phyloP scores from a whole-genome alignment of 2,888 invertebrate genomes.

The Catocala nupta region DNA sequence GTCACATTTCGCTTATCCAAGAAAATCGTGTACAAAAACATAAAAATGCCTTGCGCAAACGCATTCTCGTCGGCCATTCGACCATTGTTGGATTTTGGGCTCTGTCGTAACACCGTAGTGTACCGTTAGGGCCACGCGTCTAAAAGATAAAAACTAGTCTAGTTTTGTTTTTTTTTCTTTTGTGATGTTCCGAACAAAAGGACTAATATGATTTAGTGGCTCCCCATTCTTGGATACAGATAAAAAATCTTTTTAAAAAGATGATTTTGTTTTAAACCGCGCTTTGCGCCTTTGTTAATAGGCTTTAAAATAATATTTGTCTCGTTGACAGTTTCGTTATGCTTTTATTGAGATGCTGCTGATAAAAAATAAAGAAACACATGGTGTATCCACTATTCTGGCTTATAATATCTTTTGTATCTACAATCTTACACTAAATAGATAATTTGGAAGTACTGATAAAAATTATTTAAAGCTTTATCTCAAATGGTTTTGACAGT shows the following conservation, averaged over 20 bases:
- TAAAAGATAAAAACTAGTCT: slow-evolving; percentile 75
- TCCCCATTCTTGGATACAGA: slow-evolving; percentile 60
- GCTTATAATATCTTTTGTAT: slow-evolving; percentile 25
- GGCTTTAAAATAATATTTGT: slow-evolving; percentile 36
- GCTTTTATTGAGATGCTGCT: slow-evolving; percentile 26
- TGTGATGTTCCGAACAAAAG: slow-evolving; percentile 74
- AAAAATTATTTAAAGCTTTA: slow-evolving; percentile 34
- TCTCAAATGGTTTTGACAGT: slow-evolving; percentile 60
- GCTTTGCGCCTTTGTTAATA: slow-evolving; percentile 36
- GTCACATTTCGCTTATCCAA: slow-evolving; percentile 70
- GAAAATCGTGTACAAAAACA: slow-evolving; percentile 79
- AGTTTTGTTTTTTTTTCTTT: slow-evolving; percentile 75
- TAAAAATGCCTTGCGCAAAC: slow-evolving; percentile 78
- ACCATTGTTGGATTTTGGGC: slow-evolving; percentile 75
- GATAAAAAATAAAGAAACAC: slow-evolving; percentile 35
- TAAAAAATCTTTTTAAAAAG: slow-evolving; percentile 32
- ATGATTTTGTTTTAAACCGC: slow-evolving; percentile 36
- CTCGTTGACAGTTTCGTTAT: slow-evolving; percentile 22
- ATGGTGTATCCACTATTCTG: slow-evolving; percentile 12
- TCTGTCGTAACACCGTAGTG: slow-evolving; percentile 71
- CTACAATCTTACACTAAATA: slow-evolving; percentile 14
- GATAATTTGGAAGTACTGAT: slow-evolving; percentile 1
- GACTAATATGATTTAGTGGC: slow-evolving; percentile 79
- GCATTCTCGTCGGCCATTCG: slow-evolving; percentile 74
- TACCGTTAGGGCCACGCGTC: slow-evolving; percentile 79